Conservation (phyloP, 2,797 vertebrate species). For the Mormyrus proboscirostris region DNA sequence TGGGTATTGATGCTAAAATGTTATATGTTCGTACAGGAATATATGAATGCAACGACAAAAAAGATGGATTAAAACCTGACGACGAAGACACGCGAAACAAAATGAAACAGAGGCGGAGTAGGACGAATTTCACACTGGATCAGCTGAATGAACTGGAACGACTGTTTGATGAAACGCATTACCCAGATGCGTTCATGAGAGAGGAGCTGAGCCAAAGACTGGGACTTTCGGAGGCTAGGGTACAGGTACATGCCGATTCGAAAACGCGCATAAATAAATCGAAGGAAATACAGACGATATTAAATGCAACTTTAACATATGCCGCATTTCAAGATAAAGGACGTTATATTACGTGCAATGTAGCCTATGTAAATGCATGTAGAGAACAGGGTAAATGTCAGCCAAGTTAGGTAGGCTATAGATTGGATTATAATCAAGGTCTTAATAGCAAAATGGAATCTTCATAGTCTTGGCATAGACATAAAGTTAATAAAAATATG, state of each 20-base stretch:
- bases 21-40: constrained; percentile 60
- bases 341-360: not conserved
- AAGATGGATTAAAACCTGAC: constrained; percentile 78
- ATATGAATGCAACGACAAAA: constrained; percentile 89
- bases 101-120: constrained; percentile 76
- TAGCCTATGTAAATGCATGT: not conserved
- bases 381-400: not conserved
- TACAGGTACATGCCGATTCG: constrained; percentile 59
- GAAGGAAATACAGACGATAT: not conserved
- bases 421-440: not conserved
- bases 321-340: not conserved
- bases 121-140: constrained; percentile 82
- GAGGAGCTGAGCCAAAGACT: constrained; percentile 81
- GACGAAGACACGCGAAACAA: constrained; percentile 77
- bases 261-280: not conserved
- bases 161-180: constrained; percentile 87
- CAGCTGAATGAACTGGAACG: constrained; percentile 87
- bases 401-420: not conserved
- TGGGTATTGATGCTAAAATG: not conserved
- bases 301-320: not conserved
- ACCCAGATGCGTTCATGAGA: constrained; percentile 82
- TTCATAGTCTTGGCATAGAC: not conserved
- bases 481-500: not conserved
- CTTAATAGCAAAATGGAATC: not conserved
- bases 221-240: constrained; percentile 77